Evolutionary conservation across 1,140 invertebrate genomes (phyloP).

Genomic region (Chironomus tepperi): DNA sequence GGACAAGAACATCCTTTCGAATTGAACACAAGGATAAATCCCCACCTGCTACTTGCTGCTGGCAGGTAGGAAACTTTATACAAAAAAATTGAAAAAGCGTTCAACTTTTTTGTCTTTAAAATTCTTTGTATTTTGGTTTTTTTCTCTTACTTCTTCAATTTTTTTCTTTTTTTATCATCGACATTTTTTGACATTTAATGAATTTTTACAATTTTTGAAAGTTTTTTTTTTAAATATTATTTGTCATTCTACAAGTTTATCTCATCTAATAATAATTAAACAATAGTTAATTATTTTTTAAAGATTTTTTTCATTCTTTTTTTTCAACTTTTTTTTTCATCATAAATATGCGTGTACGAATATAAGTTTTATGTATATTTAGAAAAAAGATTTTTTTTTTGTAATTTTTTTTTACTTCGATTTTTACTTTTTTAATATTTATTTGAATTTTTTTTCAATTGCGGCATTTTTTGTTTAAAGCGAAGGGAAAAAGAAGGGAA

Average conservation of each 20-base stretch:
- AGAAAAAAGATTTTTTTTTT: background rate
- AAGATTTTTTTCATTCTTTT: background rate
- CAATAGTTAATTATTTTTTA: conserved; percentile 17
- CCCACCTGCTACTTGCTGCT: background rate
- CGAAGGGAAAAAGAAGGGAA: background rate
- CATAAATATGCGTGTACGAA: conserved; percentile 16
- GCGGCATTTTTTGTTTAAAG: background rate
- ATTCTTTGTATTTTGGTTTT: background rate
- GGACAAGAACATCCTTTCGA: background rate
- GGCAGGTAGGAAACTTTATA: background rate
- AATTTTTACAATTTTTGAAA: conserved; percentile 18
- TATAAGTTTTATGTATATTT: background rate
- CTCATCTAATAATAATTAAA: background rate
- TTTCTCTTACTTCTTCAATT: background rate
- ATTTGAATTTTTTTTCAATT: background rate
- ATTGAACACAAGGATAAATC: background rate
- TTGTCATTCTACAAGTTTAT: conserved; percentile 17
- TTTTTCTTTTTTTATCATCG: background rate
- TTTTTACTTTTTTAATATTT: no score
- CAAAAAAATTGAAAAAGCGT: background rate
- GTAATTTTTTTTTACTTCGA: background rate
- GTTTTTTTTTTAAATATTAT: conserved; percentile 17
- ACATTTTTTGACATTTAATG: conserved; percentile 8
- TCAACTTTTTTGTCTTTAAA: background rate
- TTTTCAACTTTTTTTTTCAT: background rate